Evolutionary conservation across 2,113 vertebrate species (phyloP).

Genomic region (Pholis gunnellus): DNA sequence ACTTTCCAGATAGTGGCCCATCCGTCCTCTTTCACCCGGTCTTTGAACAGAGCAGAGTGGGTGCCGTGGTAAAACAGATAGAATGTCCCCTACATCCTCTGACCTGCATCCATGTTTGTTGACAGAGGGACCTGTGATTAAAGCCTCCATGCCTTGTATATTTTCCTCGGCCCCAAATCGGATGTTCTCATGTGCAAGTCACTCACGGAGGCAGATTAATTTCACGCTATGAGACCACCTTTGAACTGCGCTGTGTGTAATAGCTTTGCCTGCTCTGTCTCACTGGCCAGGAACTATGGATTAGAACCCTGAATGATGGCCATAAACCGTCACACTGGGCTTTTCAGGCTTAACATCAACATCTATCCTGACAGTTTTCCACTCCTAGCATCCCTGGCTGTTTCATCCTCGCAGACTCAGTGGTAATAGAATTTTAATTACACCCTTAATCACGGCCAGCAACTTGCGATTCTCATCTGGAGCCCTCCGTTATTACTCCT

Average conservation of each 20-base stretch:
- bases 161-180: slow-evolving; percentile 80
- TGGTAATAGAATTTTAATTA: slow-evolving; percentile 77
- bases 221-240: slow-evolving; percentile 81
- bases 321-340: slow-evolving; percentile 64
- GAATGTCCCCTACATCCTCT: slow-evolving; percentile 74
- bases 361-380: slow-evolving; percentile 69
- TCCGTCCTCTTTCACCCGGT: not conserved
- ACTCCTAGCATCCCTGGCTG: slow-evolving; percentile 59
- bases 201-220: slow-evolving; percentile 76
- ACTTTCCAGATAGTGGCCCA: slow-evolving; percentile 7
- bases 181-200: slow-evolving; percentile 80
- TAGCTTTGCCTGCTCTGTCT: slow-evolving; percentile 72
- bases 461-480: slow-evolving; percentile 60
- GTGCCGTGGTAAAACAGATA: slow-evolving; percentile 72
- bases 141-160: slow-evolving; percentile 80
- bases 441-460: slow-evolving; percentile 66
- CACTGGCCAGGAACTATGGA: slow-evolving; percentile 64
- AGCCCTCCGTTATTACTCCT: slow-evolving; percentile 54
- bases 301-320: slow-evolving; percentile 68
- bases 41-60: slow-evolving; percentile 52
- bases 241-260: slow-evolving; percentile 72
- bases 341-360: slow-evolving; percentile 70
- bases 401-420: slow-evolving; percentile 55
- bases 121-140: slow-evolving; percentile 82
- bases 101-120: slow-evolving; percentile 83